These are phyloP conservation scores for Hippoglossus stenolepis DNA, from an alignment of 2,113 vertebrate species.

Conservation along the genomic window DNA sequence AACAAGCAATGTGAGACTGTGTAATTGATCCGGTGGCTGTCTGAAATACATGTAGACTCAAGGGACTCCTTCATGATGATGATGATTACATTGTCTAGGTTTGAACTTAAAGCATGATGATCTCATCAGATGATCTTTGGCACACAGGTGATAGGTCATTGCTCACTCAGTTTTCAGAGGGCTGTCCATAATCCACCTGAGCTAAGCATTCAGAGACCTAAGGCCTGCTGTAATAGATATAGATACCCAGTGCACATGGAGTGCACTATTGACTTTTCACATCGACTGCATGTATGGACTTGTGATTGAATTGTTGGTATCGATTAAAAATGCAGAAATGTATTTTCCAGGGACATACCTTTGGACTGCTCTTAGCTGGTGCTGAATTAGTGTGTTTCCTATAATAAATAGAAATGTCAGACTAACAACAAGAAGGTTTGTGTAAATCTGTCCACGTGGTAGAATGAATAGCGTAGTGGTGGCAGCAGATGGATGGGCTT, in stretches of 20 bases:
- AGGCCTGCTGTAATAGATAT: too few relatives aligned
- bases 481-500: constrained; percentile 80
- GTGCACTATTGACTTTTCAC: too few relatives aligned
- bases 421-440: constrained; percentile 72
- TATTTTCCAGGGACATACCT: constrained; percentile 36
- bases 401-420: constrained; percentile 76
- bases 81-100: neutral
- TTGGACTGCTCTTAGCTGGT: constrained; percentile 34
- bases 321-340: constrained; percentile 30
- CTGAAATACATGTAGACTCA: neutral
- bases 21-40: neutral
- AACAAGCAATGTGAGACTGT: neutral
- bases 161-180: too few relatives aligned
- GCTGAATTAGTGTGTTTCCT: constrained; percentile 62
- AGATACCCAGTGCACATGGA: too few relatives aligned
- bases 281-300: constrained; percentile 26
- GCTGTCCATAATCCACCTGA: too few relatives aligned
- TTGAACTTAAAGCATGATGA: neutral
- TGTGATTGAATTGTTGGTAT: constrained; percentile 26
- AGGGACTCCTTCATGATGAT: neutral
- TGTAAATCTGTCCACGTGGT: constrained; percentile 80
- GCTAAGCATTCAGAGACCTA: too few relatives aligned
- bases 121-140: too few relatives aligned
- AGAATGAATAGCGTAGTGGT: constrained; percentile 63
- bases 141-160: too few relatives aligned